A percentile compares a stretch with the other conserved stretches of the same genome.
phyloP scores from a whole-genome alignment of 2,113 vertebrate genomes.

The Genyomyrus donnyi region DNA sequence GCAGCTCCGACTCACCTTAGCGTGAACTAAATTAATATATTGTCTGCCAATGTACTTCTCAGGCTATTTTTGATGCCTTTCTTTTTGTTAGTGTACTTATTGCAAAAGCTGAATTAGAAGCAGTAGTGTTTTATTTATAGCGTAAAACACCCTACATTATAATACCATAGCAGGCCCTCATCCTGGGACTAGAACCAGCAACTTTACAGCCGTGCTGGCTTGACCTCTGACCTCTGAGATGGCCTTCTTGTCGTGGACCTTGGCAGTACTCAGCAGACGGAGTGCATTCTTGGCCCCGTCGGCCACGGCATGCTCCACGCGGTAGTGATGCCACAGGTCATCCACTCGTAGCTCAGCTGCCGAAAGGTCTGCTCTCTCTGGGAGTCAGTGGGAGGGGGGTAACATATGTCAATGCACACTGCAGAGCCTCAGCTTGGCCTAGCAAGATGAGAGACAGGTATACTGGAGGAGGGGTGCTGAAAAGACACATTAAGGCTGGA shows the following conservation, averaged over 20 bases:
- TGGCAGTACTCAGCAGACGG: slow-evolving; percentile 70
- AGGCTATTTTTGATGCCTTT: not conserved
- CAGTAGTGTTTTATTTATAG: not conserved
- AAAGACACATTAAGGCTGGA: not conserved
- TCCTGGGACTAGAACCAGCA: not conserved
- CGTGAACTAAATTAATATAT: not conserved
- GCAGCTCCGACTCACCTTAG: not conserved
- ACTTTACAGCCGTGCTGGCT: not conserved
- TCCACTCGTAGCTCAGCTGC: slow-evolving; percentile 77
- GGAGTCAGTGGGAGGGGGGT: not conserved
- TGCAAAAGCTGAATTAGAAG: not conserved
- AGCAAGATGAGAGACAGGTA: not conserved
- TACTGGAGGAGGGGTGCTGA: not conserved
- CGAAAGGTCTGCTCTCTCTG: slow-evolving; percentile 71
- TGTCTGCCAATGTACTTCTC: not conserved
- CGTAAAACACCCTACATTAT: not conserved
- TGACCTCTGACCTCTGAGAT: slow-evolving; percentile 55
- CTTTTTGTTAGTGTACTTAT: not conserved
- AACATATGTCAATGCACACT: not conserved
- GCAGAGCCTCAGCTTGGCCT: not conserved
- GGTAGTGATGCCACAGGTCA: slow-evolving; percentile 80
- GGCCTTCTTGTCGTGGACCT: slow-evolving; percentile 77
- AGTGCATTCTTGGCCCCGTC: slow-evolving; percentile 85
- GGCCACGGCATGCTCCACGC: slow-evolving; percentile 77
- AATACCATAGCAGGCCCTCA: not conserved